Base-by-base conservation (phyloP, 1,140 invertebrate species). In the Yoshiicerus persimilis region DNA sequence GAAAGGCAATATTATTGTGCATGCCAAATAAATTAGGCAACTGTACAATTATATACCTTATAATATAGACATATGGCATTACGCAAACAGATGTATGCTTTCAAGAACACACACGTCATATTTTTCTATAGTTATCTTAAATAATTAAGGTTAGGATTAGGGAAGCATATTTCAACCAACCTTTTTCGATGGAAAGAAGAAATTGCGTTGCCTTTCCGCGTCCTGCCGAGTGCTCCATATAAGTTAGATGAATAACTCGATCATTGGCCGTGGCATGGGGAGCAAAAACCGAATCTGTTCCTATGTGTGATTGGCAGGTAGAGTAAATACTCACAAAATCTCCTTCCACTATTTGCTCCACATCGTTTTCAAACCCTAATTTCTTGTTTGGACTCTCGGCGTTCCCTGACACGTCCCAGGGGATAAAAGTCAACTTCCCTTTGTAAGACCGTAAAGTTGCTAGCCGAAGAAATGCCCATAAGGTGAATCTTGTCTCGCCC, bases 401-500 rank as follows among this genome's bases (percentile, higher is more conserved):
- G 56, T 84, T 32, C 4, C 56, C 41, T 13, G 83, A 84, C 16
- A 62, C 75, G 36, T 75, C 62, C 25, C 32, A 27, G 9, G 41
- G 80, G n/a, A 88, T 47, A 27, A 87, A 91, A 0, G 87, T 30
- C 23, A 91, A 36, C 39, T 87, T 64, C 9, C 89, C 87, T 85
- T 87, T 56, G 27, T 88, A 90, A 5, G 80, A 64, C 16, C 88
- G 92, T 90, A 91, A 91, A 94, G 94, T 92, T 8, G 94, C 87
- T 89, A 94, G 93, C 88, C 97, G 94, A 27, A 96, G 96, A n/a
- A 99, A 91, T 30, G 96, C 96, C 96, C 97, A 98, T 0, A 99
- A 92, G 0, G 97, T 96, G 92, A 99, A 99, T 87, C 98, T 94
- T 88, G 97, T 96, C 83, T 96, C 97, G 39, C 98, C 98, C 83